These are phyloP conservation scores for Archocentrus centrarchus DNA, from an alignment of 2,113 vertebrate species.

Conservation along the genomic window DNA sequence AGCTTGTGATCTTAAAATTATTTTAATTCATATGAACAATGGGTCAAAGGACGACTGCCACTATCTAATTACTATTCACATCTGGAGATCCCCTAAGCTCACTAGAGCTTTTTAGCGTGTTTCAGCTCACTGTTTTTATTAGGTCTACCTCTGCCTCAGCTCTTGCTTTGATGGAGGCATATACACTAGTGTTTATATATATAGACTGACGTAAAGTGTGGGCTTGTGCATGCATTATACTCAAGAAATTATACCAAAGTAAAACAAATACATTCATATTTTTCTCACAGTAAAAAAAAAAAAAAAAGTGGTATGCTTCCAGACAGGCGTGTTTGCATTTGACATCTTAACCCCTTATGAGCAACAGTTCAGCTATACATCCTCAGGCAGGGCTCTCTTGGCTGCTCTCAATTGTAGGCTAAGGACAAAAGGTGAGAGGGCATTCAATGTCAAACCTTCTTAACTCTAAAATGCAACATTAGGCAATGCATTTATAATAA, in stretches of 20 bases:
- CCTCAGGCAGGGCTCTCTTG: constrained; percentile 44
- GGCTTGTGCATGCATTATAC: not conserved
- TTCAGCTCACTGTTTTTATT: not conserved
- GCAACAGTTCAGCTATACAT: constrained; percentile 31
- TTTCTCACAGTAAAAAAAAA: not conserved
- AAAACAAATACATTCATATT: not conserved
- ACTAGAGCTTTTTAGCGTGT: not conserved
- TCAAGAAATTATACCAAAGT: not conserved
- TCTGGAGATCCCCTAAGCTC: not conserved
- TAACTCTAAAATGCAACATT: not conserved
- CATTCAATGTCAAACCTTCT: constrained; percentile 22
- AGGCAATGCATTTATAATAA: not conserved
- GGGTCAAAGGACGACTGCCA: not conserved
- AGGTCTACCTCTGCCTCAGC: not conserved
- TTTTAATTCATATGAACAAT: not conserved
- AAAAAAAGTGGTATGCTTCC: not conserved
- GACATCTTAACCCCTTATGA: constrained; percentile 41
- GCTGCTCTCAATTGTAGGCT: constrained; percentile 32
- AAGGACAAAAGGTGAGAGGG: constrained; percentile 41
- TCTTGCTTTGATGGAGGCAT: not conserved
- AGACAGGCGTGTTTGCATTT: constrained; percentile 19
- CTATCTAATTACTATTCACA: not conserved
- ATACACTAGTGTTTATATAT: not conserved
- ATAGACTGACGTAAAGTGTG: not conserved
- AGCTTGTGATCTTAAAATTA: not conserved